Percentiles rank a stretch among this genome's conserved stretches.
Conservation (phyloP, 2,113 vertebrate species). For the Limnothrissa miodon region DNA sequence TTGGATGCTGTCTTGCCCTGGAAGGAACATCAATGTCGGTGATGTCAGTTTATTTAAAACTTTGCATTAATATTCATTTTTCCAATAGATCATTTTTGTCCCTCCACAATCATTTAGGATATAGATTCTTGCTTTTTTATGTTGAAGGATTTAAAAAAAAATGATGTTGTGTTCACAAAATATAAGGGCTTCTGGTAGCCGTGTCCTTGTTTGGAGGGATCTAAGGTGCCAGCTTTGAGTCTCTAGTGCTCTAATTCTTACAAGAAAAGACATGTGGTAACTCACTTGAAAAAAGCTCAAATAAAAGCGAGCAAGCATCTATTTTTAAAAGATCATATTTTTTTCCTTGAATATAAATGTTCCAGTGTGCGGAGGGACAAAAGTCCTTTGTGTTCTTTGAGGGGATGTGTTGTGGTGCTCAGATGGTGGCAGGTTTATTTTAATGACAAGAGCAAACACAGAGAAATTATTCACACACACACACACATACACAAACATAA, state of each 20-base stretch:
- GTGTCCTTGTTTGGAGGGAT: neutral
- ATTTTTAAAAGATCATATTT: neutral
- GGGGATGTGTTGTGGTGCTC: neutral
- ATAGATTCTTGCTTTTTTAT: neutral
- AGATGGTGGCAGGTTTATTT: slow-evolving; percentile 4
- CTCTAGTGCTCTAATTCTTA: neutral
- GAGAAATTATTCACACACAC: neutral
- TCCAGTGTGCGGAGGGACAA: neutral
- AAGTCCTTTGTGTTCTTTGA: neutral
- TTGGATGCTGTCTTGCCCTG: neutral
- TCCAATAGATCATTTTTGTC: neutral
- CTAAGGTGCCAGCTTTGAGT: neutral
- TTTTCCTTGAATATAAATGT: neutral
- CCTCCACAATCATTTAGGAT: neutral
- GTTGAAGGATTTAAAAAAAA: neutral
- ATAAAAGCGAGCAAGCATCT: neutral
- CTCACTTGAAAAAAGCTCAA: neutral
- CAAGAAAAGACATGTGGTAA: neutral
- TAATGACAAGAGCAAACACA: neutral
- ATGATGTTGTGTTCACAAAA: neutral
- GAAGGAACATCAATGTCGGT: slow-evolving; percentile 2
- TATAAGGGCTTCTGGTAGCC: neutral
- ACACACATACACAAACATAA: neutral
- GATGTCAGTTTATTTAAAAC: slow-evolving; percentile 1
- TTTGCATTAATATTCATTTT: slow-evolving; percentile 15